Conservation (phyloP, 2,797 vertebrate genomes). For the Coranthus polyacanthus region DNA sequence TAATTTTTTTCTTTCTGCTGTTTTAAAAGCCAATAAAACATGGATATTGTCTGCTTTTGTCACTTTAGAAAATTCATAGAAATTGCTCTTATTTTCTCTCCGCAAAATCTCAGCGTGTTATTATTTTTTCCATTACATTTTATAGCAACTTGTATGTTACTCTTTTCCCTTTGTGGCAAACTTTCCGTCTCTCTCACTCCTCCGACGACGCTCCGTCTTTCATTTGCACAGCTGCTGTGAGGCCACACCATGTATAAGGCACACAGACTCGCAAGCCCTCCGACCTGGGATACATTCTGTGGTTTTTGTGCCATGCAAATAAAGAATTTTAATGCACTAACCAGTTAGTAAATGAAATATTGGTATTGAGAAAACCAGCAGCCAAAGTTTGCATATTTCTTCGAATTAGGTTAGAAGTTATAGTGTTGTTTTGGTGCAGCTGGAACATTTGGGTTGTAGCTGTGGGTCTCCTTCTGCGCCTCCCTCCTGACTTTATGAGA, state of each 20-base stretch:
- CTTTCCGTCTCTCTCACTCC: conserved; percentile 80
- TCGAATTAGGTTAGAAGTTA: conserved; percentile 41
- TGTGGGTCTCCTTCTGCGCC: conserved; percentile 58
- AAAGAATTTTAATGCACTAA: conserved; percentile 38
- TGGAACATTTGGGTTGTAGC: conserved; percentile 56
- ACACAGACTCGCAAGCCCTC: conserved; percentile 62
- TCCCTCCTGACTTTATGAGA: conserved; percentile 77
- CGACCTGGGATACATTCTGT: conserved; percentile 52
- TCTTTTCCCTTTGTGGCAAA: conserved; percentile 78
- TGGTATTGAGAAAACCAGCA: conserved; percentile 41
- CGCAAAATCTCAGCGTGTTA: conserved; percentile 48
- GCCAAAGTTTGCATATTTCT: conserved; percentile 24
- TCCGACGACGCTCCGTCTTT: conserved; percentile 80
- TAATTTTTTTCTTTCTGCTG: too few relatives aligned
- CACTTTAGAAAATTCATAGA: conserved; percentile 39
- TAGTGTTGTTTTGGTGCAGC: conserved; percentile 64
- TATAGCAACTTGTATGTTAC: conserved; percentile 76
- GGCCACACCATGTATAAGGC: conserved; percentile 76
- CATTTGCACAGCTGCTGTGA: conserved; percentile 83
- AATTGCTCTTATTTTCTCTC: conserved; percentile 63
- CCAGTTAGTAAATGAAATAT: conserved; percentile 51
- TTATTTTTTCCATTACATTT: conserved; percentile 81
- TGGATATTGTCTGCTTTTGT: conserved; percentile 36
- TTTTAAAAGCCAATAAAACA: conserved; percentile 20
- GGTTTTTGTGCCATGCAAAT: conserved; percentile 51